Percentiles rank a stretch among this genome's conserved stretches.
phyloP scores from a whole-genome alignment of 2,797 vertebrate species.

The Sebastes minor region DNA sequence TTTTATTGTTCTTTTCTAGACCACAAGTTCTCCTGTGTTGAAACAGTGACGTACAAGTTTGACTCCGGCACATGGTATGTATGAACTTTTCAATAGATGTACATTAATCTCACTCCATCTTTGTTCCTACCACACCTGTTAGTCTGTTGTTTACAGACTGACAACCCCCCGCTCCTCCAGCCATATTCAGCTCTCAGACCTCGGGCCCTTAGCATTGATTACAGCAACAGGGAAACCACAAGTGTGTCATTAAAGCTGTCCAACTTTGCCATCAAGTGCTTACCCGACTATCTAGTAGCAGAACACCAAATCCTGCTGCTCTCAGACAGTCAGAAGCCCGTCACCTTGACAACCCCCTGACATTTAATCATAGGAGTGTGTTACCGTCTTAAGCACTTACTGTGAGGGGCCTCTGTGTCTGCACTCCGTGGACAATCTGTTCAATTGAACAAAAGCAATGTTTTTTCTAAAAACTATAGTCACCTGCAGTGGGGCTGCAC shows the following conservation, averaged over 20 bases:
- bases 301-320: slow-evolving; percentile 57
- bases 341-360: slow-evolving; percentile 62
- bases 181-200: slow-evolving; percentile 39
- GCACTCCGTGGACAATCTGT: slow-evolving; percentile 7
- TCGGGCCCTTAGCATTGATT: slow-evolving; percentile 60
- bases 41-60: slow-evolving; percentile 94
- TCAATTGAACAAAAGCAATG: background rate
- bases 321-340: slow-evolving; percentile 53
- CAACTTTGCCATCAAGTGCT: slow-evolving; percentile 79
- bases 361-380: slow-evolving; percentile 64
- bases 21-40: slow-evolving; percentile 86
- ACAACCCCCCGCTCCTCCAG: background rate
- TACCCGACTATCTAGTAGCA: slow-evolving; percentile 69
- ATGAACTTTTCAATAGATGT: background rate
- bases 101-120: background rate
- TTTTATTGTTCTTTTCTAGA: slow-evolving; percentile 69
- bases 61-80: slow-evolving; percentile 96
- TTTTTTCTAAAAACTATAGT: background rate
- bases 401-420: slow-evolving; percentile 34
- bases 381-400: slow-evolving; percentile 48
- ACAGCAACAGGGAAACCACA: slow-evolving; percentile 67
- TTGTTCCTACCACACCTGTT: slow-evolving; percentile 37
- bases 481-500: background rate
- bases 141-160: slow-evolving; percentile 27
- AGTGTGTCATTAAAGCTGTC: slow-evolving; percentile 76